Percentiles rank a stretch among this genome's conserved stretches.
These are phyloP conservation scores for Octopus bimaculoides DNA, from an alignment of 1,140 invertebrate species.

Conservation along the genomic window DNA sequence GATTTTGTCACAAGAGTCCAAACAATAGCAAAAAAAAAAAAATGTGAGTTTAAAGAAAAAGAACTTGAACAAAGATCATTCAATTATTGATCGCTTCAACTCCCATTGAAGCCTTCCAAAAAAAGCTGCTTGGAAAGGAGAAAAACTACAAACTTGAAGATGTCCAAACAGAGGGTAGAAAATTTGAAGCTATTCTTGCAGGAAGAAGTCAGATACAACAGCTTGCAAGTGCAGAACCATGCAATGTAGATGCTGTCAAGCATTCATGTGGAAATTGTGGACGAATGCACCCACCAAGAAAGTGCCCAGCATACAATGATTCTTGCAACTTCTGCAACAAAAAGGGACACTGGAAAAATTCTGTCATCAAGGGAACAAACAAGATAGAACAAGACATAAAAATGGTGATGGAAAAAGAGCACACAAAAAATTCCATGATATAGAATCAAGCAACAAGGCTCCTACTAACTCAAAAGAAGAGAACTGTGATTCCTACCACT, in stretches of 20 bases:
- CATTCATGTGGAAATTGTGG: conserved; percentile 10
- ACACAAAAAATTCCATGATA: neutral
- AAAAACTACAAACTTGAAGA: conserved; percentile 9
- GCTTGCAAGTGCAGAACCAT: neutral
- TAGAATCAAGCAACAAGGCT: neutral
- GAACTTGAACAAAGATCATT: too few species aligned
- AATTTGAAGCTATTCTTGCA: conserved; percentile 14
- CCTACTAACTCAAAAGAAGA: neutral
- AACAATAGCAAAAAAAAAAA: neutral
- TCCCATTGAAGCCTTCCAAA: conserved; percentile 14
- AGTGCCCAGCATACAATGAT: conserved; percentile 19
- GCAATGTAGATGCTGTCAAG: neutral
- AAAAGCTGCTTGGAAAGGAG: conserved; percentile 9
- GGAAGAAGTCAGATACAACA: conserved; percentile 8
- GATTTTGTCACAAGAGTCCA: conserved; percentile 16
- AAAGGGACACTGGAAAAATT: conserved; percentile 12
- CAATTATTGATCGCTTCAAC: conserved; percentile 1
- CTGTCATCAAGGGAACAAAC: neutral
- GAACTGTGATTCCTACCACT: neutral
- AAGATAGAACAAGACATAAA: neutral
- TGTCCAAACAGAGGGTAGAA: conserved; percentile 11
- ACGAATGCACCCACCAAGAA: neutral
- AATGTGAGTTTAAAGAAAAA: too few species aligned
- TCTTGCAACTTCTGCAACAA: conserved; percentile 13
- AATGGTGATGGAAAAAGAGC: neutral